phyloP scores from a whole-genome alignment of 2,797 vertebrate species.

The Sebastes steindachneri region DNA sequence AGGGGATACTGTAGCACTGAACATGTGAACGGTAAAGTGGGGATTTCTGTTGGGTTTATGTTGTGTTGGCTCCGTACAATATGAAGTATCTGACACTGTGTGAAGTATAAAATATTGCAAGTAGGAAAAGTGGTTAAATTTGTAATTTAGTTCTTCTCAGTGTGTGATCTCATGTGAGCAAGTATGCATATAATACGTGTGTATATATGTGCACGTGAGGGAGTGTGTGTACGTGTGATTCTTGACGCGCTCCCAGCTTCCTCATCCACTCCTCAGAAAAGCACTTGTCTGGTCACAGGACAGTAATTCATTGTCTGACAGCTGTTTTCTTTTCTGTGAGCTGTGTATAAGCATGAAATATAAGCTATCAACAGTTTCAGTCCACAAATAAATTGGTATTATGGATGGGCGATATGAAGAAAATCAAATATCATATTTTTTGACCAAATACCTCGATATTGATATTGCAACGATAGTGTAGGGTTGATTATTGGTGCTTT shows the following conservation, averaged over 20 bases:
- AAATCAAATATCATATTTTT: too few species aligned
- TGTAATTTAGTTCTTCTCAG: neutral
- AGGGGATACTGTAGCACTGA: neutral
- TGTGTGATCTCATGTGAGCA: neutral
- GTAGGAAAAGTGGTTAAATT: neutral
- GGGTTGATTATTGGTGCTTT: too few species aligned
- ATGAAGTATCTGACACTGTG: neutral
- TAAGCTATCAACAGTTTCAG: neutral
- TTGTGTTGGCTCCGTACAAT: conserved; percentile 1
- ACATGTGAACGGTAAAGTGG: conserved; percentile 5
- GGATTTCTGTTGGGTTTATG: conserved; percentile 6
- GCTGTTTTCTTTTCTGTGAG: conserved; percentile 83
- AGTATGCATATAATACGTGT: conserved; percentile 1
- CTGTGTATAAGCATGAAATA: neutral
- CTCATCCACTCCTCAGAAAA: conserved; percentile 71
- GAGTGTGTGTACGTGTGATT: conserved; percentile 39
- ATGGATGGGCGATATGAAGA: neutral
- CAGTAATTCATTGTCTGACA: conserved; percentile 83
- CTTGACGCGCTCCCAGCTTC: conserved; percentile 63
- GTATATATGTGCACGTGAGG: neutral
- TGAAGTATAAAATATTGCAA: neutral
- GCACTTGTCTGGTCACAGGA: conserved; percentile 70
- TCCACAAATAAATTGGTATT: neutral
- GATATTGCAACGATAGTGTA: too few species aligned
- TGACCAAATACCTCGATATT: too few species aligned